Evolutionary conservation across 2,888 invertebrate species (phyloP).

Genomic region (Caradrina kadenii): DNA sequence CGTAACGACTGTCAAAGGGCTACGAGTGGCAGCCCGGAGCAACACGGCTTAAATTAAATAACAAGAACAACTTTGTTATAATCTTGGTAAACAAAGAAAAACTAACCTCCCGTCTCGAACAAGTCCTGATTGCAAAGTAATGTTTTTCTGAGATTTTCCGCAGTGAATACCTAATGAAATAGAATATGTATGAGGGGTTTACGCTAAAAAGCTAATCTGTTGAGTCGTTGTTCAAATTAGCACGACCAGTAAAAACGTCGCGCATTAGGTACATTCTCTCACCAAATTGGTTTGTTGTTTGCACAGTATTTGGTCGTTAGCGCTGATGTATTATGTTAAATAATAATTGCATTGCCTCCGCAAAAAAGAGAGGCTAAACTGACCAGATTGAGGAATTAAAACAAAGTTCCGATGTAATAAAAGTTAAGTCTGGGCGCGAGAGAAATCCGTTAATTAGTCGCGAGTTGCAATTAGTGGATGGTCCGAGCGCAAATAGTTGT

Average conservation of each 20-base stretch:
- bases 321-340: constrained; percentile 63
- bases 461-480: constrained; percentile 64
- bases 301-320: constrained; percentile 46
- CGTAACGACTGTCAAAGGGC: not conserved
- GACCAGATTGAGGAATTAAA: constrained; percentile 58
- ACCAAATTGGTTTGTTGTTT: constrained; percentile 34
- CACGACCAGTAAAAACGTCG: constrained; percentile 22
- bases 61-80: constrained; percentile 5
- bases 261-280: constrained; percentile 18
- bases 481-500: constrained; percentile 59
- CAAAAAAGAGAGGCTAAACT: constrained; percentile 32
- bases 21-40: not conserved
- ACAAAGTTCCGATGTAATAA: constrained; percentile 58
- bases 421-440: constrained; percentile 52
- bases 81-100: constrained; percentile 13
- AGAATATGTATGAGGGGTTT: constrained; percentile 62
- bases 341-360: constrained; percentile 59
- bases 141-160: constrained; percentile 48
- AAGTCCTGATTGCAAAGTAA: constrained; percentile 37
- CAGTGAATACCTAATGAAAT: constrained; percentile 58
- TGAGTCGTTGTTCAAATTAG: constrained; percentile 52
- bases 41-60: not conserved
- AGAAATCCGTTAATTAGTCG: constrained; percentile 63
- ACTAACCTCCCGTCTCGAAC: constrained; percentile 10
- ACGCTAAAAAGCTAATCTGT: constrained; percentile 52